Evolutionary conservation across 2,888 invertebrate species (phyloP).

Genomic region (Torymus aiolomorphi): DNA sequence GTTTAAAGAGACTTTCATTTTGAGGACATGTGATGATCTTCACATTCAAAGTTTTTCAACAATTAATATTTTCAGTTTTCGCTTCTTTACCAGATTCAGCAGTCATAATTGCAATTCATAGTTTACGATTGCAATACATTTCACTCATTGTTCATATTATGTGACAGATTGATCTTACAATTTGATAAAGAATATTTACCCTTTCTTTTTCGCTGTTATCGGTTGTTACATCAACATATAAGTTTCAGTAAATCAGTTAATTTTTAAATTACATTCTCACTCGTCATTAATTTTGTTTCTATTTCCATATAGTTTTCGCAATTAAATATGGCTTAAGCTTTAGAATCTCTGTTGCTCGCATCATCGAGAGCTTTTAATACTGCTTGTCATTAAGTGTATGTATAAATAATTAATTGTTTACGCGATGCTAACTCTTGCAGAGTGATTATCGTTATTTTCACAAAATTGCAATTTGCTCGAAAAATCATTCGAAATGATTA

Average conservation of each 20-base stretch:
- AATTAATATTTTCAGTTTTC: too few relatives aligned
- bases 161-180: too few relatives aligned
- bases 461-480: conserved; percentile 40
- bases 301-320: conserved; percentile 1
- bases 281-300: conserved; percentile 16
- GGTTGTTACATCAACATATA: background rate
- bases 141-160: too few relatives aligned
- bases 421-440: background rate
- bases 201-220: background rate
- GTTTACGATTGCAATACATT: too few relatives aligned
- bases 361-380: conserved; percentile 61
- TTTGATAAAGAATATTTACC: too few relatives aligned
- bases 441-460: conserved; percentile 36
- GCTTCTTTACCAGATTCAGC: too few relatives aligned
- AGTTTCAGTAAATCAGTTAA: conserved; percentile 7
- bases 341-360: conserved; percentile 59
- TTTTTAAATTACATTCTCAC: conserved; percentile 10
- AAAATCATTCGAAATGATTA: conserved; percentile 23
- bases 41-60: too few relatives aligned
- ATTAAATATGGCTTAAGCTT: conserved; percentile 43
- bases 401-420: background rate
- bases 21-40: too few relatives aligned
- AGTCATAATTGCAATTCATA: too few relatives aligned
- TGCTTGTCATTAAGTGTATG: conserved; percentile 18
- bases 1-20: too few relatives aligned